phyloP scores from a whole-genome alignment of 2,113 vertebrate genomes.

The Emydura subglobosa region DNA sequence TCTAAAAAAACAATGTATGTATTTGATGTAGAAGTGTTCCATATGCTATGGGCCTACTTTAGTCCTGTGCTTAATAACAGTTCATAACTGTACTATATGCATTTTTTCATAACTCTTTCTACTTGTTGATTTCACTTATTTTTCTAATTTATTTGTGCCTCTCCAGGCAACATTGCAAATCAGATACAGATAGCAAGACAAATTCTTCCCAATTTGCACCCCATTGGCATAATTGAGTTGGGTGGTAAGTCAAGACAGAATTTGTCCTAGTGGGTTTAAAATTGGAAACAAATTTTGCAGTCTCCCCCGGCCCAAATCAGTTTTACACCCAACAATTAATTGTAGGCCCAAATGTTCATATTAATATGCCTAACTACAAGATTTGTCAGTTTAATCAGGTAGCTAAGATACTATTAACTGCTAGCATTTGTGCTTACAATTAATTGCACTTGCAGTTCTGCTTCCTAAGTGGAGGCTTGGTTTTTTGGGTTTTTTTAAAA shows the following conservation, averaged over 20 bases:
- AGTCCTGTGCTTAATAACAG: not conserved
- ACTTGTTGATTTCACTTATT: not conserved
- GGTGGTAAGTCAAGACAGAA: not conserved
- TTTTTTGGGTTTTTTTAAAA: not conserved
- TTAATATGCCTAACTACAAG: not conserved
- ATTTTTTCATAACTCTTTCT: not conserved
- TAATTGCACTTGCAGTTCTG: constrained; percentile 3
- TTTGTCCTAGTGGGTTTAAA: not conserved
- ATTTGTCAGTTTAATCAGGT: constrained; percentile 17
- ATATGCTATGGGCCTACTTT: not conserved
- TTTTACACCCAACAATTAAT: not conserved
- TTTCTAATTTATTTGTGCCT: not conserved
- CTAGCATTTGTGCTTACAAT: not conserved
- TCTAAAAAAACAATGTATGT: not conserved
- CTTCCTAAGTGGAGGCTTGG: not conserved
- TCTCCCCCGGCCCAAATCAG: not conserved
- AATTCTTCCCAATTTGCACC: not conserved
- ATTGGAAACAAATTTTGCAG: not conserved
- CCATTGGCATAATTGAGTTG: not conserved
- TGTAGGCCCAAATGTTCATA: not conserved
- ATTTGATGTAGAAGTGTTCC: not conserved
- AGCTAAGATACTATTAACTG: constrained; percentile 4
- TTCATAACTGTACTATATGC: not conserved
- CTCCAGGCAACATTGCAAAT: not conserved
- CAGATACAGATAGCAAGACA: not conserved